Conservation (phyloP, 2,113 vertebrate species). For the Onychorhynchus coronatus region DNA sequence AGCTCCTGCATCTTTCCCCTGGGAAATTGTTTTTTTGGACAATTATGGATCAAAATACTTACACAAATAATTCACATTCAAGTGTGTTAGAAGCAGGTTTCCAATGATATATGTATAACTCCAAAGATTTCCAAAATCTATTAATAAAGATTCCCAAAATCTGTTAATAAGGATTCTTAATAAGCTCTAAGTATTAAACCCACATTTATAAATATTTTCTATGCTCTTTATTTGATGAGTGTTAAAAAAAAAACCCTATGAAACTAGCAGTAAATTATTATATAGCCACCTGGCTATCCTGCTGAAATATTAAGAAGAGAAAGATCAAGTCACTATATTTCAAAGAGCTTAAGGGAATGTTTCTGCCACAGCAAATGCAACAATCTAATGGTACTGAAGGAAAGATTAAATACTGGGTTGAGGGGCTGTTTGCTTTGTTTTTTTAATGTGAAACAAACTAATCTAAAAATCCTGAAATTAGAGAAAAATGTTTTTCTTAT, state of each 20-base stretch:
- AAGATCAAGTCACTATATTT: not conserved
- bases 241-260: not conserved
- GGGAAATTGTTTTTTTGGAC: not conserved
- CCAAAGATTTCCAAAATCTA: not conserved
- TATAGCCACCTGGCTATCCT: not conserved
- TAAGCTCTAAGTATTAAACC: not conserved
- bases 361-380: not conserved
- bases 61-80: not conserved
- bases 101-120: rapidly evolving
- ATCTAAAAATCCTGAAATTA: not conserved
- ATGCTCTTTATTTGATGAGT: not conserved
- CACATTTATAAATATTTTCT: not conserved
- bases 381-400: not conserved
- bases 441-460: not conserved
- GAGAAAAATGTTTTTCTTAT: not conserved
- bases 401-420: not conserved
- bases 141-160: not conserved
- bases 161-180: not conserved
- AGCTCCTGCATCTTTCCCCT: not conserved
- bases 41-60: not conserved
- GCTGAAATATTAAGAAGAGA: not conserved
- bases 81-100: not conserved
- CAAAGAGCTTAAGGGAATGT: not conserved
- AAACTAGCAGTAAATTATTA: not conserved
- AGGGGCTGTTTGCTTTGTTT: not conserved